Evolutionary conservation across 2,113 vertebrate species (phyloP), one percentile per base, ranked within the genome.

Genomic region (Catagonus wagneri): DNA sequence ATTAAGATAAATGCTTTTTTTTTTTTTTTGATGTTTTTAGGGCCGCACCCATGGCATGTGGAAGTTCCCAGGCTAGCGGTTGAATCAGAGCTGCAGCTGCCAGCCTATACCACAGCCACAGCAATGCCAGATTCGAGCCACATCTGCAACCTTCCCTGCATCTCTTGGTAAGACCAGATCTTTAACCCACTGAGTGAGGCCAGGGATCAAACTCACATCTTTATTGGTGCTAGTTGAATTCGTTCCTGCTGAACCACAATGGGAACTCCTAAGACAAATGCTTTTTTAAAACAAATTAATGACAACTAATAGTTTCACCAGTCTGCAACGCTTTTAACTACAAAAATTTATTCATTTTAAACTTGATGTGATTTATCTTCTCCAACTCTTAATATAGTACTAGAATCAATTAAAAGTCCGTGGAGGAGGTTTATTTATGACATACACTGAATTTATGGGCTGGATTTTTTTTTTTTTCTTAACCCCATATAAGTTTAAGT

Each of bases 331-430:
- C 79, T 61, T 69, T 88, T 71, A 56, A 52, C 25, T 81, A 61
- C 12, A 2, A 56, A 83, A 25, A 72, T 85, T 29, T 86, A 58
- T 83, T 86, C 25, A 78, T 83, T 93, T 91, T 88, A 93, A 90
- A 81, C 11, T 50, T 87, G 10, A 25, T 23, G 32, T 63, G 16
- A 29, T 75, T 84, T 68, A 29, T 94, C 56, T 74, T 75, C 75
- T 79, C 52, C 68, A 65, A 65, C 7, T 92, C 16, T 85, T 81
- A 71, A 80, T 50, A 50, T 23, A 90, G n/a, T n/a, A 65, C 4
- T 17, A 58, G 20, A 83, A 44, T 3, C 7, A 74, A 22, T 60
- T 78, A 74, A 78, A 94, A 92, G 60, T 80, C 1, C 54, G 66
- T 8, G 29, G n/a, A 92, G 50, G 7, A 36, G 11, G 79, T 1